Evolutionary conservation across 35 echinoderm and acorn worm genomes (phyloP).

Genomic region (Diadema setosum): DNA sequence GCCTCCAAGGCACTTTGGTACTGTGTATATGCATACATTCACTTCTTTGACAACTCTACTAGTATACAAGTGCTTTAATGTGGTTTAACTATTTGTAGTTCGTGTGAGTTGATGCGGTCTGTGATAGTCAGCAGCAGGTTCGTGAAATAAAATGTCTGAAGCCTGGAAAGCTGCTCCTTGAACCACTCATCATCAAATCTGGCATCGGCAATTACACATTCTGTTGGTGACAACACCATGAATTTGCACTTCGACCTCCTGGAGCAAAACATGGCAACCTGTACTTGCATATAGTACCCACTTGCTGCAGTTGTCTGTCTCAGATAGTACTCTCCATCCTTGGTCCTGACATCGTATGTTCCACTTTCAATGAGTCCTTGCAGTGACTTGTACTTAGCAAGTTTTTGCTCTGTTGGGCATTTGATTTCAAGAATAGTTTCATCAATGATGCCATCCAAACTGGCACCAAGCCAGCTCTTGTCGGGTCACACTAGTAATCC

Average conservation of each 20-base stretch:
- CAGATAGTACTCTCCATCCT: not conserved
- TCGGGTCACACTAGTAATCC: slow-evolving; percentile 13
- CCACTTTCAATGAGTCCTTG: slow-evolving; percentile 2
- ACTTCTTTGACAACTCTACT: too few relatives aligned
- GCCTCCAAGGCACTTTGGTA: too few relatives aligned
- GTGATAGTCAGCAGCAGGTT: slow-evolving; percentile 36
- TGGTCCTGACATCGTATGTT: slow-evolving; percentile 7
- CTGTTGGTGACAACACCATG: slow-evolving; percentile 20
- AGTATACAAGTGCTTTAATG: too few relatives aligned
- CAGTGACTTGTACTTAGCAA: not conserved
- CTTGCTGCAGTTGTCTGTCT: slow-evolving; percentile 19
- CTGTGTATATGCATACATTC: too few relatives aligned
- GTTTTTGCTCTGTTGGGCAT: slow-evolving; percentile 9
- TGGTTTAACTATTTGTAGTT: not conserved
- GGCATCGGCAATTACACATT: slow-evolving; percentile 28
- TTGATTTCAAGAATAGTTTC: slow-evolving; percentile 38
- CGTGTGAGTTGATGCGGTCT: not conserved
- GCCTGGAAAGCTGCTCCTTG: not conserved
- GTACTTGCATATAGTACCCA: slow-evolving; percentile 46
- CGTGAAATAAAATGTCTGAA: slow-evolving; percentile 21
- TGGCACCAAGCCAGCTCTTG: slow-evolving; percentile 33
- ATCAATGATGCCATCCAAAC: slow-evolving; percentile 27
- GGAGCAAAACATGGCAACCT: slow-evolving; percentile 45
- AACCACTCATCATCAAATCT: slow-evolving; percentile 7
- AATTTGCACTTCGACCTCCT: slow-evolving; percentile 23